Evolutionary conservation across 92 coral and sea anemone species (phyloP).

Genomic region (Zoanthus sansibaricus): DNA sequence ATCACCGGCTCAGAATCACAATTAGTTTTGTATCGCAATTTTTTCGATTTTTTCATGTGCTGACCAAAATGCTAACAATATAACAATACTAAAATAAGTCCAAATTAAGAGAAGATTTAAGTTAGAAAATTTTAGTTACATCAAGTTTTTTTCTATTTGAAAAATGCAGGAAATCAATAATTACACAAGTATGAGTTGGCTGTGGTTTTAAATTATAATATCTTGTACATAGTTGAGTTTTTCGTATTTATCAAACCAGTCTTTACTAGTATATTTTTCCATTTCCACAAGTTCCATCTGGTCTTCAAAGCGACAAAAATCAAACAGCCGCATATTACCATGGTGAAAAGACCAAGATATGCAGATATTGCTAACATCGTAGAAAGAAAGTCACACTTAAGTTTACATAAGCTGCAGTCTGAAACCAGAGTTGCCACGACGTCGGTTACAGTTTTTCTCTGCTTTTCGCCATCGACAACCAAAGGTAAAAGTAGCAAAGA

Average conservation of each 20-base stretch:
- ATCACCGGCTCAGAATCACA: too few species aligned
- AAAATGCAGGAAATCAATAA: too few species aligned
- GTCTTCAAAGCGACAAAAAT: conserved; percentile 11
- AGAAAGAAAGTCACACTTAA: conserved; percentile 3
- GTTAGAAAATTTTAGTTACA: too few species aligned
- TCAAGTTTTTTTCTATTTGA: too few species aligned
- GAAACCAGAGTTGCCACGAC: conserved; percentile 18
- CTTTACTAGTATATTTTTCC: background rate
- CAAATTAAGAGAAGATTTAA: too few species aligned
- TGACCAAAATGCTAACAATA: too few species aligned
- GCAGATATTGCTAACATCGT: background rate
- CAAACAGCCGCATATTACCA: conserved; percentile 1
- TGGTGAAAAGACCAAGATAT: conserved; percentile 22
- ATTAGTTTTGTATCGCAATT: too few species aligned
- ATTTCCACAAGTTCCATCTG: background rate
- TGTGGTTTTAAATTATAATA: background rate
- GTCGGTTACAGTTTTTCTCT: conserved; percentile 4
- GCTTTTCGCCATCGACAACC: background rate
- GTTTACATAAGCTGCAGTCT: conserved; percentile 11
- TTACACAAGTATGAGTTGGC: background rate
- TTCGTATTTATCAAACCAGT: background rate
- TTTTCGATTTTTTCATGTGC: too few species aligned
- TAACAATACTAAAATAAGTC: too few species aligned
- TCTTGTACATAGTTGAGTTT: background rate
- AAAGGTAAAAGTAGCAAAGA: background rate